A percentile compares a stretch with the other conserved stretches of the same genome.
Evolutionary conservation across 1,140 invertebrate genomes (phyloP).

Genomic region (Drosophila baimaii): DNA sequence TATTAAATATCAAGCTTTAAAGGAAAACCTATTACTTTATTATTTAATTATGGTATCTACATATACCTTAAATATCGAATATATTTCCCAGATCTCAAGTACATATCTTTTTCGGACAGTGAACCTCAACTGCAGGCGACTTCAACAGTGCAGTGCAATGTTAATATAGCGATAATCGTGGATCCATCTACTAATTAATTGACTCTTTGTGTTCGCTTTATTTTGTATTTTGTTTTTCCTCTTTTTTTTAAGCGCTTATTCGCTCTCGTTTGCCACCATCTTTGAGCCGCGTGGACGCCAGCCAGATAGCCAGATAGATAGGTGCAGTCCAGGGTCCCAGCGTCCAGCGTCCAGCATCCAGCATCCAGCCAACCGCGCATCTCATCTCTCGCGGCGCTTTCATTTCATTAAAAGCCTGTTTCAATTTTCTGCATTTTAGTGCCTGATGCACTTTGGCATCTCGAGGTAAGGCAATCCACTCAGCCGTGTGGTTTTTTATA

Average conservation of each 20-base stretch:
- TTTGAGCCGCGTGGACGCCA: conserved; percentile 26
- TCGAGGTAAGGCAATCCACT: conserved; percentile 41
- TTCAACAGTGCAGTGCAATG: conserved; percentile 55
- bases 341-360: background rate
- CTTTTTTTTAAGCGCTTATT: conserved; percentile 5
- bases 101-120: conserved; percentile 16
- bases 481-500: conserved; percentile 4
- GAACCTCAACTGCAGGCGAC: conserved; percentile 2
- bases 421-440: conserved; percentile 84
- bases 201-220: conserved; percentile 79
- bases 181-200: conserved; percentile 84
- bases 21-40: too few species aligned
- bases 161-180: conserved; percentile 82
- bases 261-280: conserved; percentile 41
- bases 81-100: too few species aligned
- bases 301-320: conserved; percentile 33
- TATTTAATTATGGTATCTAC: too few species aligned
- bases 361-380: conserved; percentile 19
- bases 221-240: conserved; percentile 38
- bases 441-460: conserved; percentile 84
- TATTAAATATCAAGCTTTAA: too few species aligned
- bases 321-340: background rate
- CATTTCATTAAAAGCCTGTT: conserved; percentile 83
- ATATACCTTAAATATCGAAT: too few species aligned
- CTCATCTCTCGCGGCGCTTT: conserved; percentile 68